phyloP scores from a whole-genome alignment of 2,888 invertebrate genomes.

The Theodoxus fluviatilis region DNA sequence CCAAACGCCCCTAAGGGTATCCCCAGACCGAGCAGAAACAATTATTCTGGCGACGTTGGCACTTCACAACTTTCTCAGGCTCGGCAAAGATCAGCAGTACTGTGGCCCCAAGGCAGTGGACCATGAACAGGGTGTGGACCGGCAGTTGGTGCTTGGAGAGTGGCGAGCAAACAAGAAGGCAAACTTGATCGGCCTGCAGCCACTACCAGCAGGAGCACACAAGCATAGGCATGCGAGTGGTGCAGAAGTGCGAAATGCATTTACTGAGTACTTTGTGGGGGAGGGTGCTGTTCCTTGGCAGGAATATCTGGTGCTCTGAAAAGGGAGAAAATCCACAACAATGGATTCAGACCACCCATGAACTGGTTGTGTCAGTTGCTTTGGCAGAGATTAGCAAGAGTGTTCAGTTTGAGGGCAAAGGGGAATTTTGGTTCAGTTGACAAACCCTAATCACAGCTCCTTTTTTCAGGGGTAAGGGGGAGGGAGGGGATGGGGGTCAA shows the following conservation, averaged over 20 bases:
- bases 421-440: no score
- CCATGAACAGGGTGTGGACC: neutral
- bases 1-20: neutral
- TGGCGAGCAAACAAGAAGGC: slow-evolving; percentile 1
- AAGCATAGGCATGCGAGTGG: neutral
- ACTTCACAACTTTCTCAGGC: neutral
- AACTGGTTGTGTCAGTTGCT: no score
- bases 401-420: no score
- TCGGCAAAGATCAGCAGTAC: slow-evolving; percentile 2
- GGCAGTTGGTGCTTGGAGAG: neutral
- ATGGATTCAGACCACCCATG: no score
- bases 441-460: no score
- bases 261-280: neutral
- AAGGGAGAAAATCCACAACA: no score
- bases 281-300: slow-evolving; percentile 12
- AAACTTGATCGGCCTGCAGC: neutral
- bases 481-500: no score
- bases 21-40: neutral
- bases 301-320: no score
- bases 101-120: neutral
- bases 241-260: neutral
- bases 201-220: neutral
- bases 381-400: no score
- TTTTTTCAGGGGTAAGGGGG: no score
- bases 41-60: slow-evolving; percentile 11